Percentiles rank a stretch among this genome's conserved stretches.
phyloP scores from a whole-genome alignment of 2,888 invertebrate species.

The Apamea crenata region DNA sequence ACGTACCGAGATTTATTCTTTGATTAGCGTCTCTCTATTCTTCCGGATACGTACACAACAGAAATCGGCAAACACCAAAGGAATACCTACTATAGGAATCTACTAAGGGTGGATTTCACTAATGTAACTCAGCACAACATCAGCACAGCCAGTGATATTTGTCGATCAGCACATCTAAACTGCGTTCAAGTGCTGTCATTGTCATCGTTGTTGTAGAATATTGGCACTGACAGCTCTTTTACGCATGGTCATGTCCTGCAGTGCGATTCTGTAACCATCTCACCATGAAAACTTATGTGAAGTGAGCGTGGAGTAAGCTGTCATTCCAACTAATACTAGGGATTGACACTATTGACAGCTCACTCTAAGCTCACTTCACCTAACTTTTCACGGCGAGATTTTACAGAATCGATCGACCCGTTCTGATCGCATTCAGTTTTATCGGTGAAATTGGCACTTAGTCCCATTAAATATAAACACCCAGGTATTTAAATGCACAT shows the following conservation, averaged over 20 bases:
- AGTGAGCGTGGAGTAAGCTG: too few species aligned
- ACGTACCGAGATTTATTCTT: constrained; percentile 82
- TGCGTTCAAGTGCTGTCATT: neutral
- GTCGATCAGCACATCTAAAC: neutral
- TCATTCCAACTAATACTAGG: too few species aligned
- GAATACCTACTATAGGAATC: constrained; percentile 16
- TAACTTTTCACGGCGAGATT: too few species aligned
- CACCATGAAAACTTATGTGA: too few species aligned
- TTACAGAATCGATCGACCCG: too few species aligned
- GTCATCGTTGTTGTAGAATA: neutral
- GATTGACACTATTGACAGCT: too few species aligned
- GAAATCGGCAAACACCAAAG: constrained; percentile 60
- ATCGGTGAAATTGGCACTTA: neutral
- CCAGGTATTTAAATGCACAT: neutral
- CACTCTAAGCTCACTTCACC: too few species aligned
- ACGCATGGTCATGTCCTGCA: too few species aligned
- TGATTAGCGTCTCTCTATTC: constrained; percentile 82
- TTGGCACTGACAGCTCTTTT: neutral
- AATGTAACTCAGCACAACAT: too few species aligned
- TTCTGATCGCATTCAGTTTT: neutral
- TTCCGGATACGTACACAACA: constrained; percentile 70
- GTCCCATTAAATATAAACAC: neutral
- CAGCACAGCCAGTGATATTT: too few species aligned
- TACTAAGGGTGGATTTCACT: neutral
- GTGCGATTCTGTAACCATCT: too few species aligned